phyloP scores from a whole-genome alignment of 2,888 invertebrate species.

The Copidosoma aretas region DNA sequence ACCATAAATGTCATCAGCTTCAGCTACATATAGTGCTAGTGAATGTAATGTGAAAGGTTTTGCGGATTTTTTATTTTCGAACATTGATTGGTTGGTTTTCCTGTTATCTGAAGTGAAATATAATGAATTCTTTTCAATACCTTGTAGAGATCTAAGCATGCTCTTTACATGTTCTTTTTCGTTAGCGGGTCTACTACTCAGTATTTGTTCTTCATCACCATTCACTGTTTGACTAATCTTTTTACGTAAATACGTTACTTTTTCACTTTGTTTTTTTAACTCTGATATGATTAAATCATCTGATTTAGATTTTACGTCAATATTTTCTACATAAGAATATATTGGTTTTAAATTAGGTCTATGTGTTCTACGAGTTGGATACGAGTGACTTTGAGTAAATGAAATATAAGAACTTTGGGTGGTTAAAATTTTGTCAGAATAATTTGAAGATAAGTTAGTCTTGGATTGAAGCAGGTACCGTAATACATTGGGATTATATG shows the following conservation, averaged over 20 bases:
- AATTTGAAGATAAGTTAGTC: no score
- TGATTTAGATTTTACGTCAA: conserved; percentile 40
- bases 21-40: conserved; percentile 81
- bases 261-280: conserved; percentile 41
- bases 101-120: conserved; percentile 45
- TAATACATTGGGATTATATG: no score
- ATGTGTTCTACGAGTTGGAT: conserved; percentile 47
- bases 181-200: conserved; percentile 53
- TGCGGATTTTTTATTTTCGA: conserved; percentile 72
- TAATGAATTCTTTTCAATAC: conserved; percentile 66
- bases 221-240: conserved; percentile 45
- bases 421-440: conserved; percentile 51
- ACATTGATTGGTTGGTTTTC: conserved; percentile 69
- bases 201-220: conserved; percentile 41
- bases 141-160: conserved; percentile 72
- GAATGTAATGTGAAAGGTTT: conserved; percentile 81
- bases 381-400: conserved; percentile 57
- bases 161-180: conserved; percentile 74
- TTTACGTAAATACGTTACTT: conserved; percentile 51
- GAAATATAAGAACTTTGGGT: conserved; percentile 58
- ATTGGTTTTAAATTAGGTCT: conserved; percentile 50
- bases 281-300: conserved; percentile 40
- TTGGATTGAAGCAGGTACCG: no score
- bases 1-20: conserved; percentile 64
- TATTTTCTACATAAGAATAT: conserved; percentile 39